These are phyloP conservation scores for Beaufortia kweichowensis DNA, from an alignment of 2,113 vertebrate species.

Conservation along the genomic window DNA sequence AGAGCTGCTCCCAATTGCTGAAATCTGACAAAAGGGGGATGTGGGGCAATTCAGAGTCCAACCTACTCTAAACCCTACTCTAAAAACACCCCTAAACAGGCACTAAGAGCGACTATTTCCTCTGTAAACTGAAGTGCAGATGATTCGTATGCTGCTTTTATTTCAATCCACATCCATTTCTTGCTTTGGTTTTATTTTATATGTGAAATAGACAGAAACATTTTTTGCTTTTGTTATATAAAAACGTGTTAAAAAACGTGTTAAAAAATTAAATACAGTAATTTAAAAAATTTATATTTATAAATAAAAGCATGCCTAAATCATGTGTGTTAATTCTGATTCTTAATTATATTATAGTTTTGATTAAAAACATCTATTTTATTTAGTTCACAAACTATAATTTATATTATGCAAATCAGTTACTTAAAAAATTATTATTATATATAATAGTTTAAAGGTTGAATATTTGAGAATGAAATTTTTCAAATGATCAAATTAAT, in stretches of 20 bases:
- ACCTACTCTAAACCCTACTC: slow-evolving; percentile 64
- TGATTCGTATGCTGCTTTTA: slow-evolving; percentile 51
- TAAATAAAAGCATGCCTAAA: neutral
- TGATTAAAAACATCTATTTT: too few relatives aligned
- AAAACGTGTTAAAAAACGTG: neutral
- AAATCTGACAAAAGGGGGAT: slow-evolving; percentile 68
- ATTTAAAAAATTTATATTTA: neutral
- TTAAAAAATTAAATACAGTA: neutral
- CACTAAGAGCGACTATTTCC: slow-evolving; percentile 68
- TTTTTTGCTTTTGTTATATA: neutral
- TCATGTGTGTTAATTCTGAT: neutral
- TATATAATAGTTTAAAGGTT: too few relatives aligned
- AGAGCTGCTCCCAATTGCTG: slow-evolving; percentile 67
- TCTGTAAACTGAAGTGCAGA: slow-evolving; percentile 59
- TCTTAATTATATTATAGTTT: too few relatives aligned
- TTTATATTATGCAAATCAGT: too few relatives aligned
- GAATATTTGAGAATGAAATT: too few relatives aligned
- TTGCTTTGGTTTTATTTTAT: slow-evolving; percentile 27
- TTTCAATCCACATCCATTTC: slow-evolving; percentile 32
- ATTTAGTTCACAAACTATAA: too few relatives aligned
- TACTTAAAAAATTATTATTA: too few relatives aligned
- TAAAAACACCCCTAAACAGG: slow-evolving; percentile 69
- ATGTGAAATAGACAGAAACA: neutral
- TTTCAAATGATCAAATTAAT: too few relatives aligned
- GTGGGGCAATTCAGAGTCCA: slow-evolving; percentile 68